Evolutionary conservation across 2,888 invertebrate genomes (phyloP).

Genomic region (Pollenia amentaria): DNA sequence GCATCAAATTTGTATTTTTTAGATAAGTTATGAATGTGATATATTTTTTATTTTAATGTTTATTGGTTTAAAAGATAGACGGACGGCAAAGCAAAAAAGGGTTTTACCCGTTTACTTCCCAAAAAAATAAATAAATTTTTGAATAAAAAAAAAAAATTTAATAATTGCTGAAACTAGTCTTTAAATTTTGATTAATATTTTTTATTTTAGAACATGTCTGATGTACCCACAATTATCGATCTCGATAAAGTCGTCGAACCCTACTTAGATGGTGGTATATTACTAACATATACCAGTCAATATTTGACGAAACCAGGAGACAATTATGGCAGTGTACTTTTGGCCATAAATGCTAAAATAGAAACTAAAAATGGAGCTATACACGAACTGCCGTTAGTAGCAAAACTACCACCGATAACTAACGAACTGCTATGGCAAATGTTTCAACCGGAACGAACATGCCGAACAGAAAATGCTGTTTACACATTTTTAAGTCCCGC

Average conservation of each 20-base stretch:
- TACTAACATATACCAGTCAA: slow-evolving; percentile 83
- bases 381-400: slow-evolving; percentile 85
- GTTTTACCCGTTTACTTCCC: too few species aligned
- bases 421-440: slow-evolving; percentile 85
- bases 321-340: slow-evolving; percentile 87
- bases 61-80: too few species aligned
- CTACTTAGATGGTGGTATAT: slow-evolving; percentile 77
- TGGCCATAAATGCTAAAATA: slow-evolving; percentile 83
- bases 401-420: slow-evolving; percentile 86
- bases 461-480: slow-evolving; percentile 86
- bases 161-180: too few species aligned
- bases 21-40: too few species aligned
- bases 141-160: too few species aligned
- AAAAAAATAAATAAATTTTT: too few species aligned
- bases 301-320: slow-evolving; percentile 86
- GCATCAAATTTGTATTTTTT: too few species aligned
- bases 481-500: slow-evolving; percentile 86
- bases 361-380: slow-evolving; percentile 75
- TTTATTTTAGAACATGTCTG: slow-evolving; percentile 74
- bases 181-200: neutral
- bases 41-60: too few species aligned
- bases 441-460: slow-evolving; percentile 86
- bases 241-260: slow-evolving; percentile 79
- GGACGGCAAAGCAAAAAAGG: too few species aligned
- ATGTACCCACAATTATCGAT: slow-evolving; percentile 80